Evolutionary conservation across 2,888 invertebrate genomes (phyloP), one percentile per base, ranked within the genome.

Genomic region (Lithophane ornitopus): DNA sequence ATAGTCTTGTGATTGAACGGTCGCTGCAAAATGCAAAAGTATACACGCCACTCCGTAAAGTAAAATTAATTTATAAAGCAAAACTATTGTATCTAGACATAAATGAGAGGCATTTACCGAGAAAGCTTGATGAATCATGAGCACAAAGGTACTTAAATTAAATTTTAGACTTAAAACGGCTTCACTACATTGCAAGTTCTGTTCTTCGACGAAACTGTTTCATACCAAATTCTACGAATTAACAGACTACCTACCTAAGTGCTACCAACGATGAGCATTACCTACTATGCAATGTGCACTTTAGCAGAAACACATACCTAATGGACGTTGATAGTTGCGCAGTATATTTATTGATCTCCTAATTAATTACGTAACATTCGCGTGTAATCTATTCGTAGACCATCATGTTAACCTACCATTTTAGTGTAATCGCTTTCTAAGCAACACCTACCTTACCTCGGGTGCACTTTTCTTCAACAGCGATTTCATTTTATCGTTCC

Each of bases 401-500:
- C 49, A 84, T 78, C 85, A 78, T 85, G 86, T 80, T 78, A 63
- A 76, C 59, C 72, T 69, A 73, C 74, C 78, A 82, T 87, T 85
- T 74, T 19, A 49, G 49, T 49, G 19, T 49, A 49, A 49, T 85
- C 84, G 80, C 73, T 83, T 82, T 77, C 74, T 72, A 75, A 78
- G 77, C 63, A 75, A 80, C 74, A 70, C 65, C 66, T 79, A 78
- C 76, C 77, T 66, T 61, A 78, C 76, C 77, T 66, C 58, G 34
- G 69, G 84, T 86, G 81, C 87, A 82, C 67, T 86, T 78, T 85
- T 76, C 79, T 80, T 80, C 70, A 69, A 59, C 71, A 76, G 58
- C 76, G 63, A 77, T 78, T 81, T 70, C 46, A 68, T 86, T 80
- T 82, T 86, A 75, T 82, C 76, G 88, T 81, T 82, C 80, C 80